Evolutionary conservation across 2,113 vertebrate species (phyloP), one percentile per base, ranked within the genome.

Genomic region (Sciurus niger): DNA sequence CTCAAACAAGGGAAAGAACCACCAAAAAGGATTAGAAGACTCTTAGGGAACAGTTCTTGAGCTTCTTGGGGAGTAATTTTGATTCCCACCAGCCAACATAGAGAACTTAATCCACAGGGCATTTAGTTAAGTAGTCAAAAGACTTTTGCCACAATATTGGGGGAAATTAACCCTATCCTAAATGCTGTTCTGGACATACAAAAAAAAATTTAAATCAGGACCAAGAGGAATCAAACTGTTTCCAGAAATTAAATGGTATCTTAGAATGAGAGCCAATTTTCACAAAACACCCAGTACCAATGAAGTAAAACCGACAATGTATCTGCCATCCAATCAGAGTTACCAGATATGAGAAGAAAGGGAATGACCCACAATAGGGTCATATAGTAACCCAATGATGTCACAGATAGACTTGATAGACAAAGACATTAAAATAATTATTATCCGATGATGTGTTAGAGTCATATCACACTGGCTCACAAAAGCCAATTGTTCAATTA

Each of bases 401-500:
- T 85, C 25, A 84, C 13, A 90, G 22, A 84, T 13, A 82, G 1
- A 43, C 58, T 77, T 72, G 40, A 78, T 37, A 92, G 43, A 83
- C 28, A 76, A 85, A 73, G 48, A 96, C 4, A 83, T 46, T 60
- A n/a, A 63, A 76, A 58, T 37, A 76, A 87, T 73, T 94, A 65
- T 40, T 86, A 79, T 40, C 12, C 20, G 32, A 6, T 60, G 24
- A 28, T 85, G 43, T 55, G 2, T 28, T 48, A 18, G n/a, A 18
- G n/a, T 94, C 24, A 79, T n/a, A 72, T 43, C 34, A 58, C 34
- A 72, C 17, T 46, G 46, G 25, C 28, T 87, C 67, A 67, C 25
- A 51, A 55, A 43, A 95, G 73, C 11, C 43, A 92, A 58, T n/a
- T 85, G 20, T 93, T 92, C 34, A 94, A 53, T 76, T 90, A 65